Base-by-base conservation (phyloP, 2,797 vertebrate species). In the Arnoldichthys spilopterus region DNA sequence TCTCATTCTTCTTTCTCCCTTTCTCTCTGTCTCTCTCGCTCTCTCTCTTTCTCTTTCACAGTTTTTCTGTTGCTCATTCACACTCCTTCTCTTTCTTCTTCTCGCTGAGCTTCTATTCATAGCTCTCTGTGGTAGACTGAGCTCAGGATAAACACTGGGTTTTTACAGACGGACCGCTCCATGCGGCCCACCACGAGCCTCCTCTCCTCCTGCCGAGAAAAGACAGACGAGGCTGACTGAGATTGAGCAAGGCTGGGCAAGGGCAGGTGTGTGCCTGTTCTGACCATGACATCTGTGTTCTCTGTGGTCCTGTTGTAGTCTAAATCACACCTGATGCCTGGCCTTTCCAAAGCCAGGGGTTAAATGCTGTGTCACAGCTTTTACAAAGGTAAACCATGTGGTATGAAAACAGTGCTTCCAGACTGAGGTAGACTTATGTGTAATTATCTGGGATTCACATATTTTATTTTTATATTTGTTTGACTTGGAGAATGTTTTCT, bases 101-200 rank as follows among this genome's bases (percentile, higher is more conserved):
- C 75, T 85, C 18, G 28, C 76, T 66, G 72, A 67, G 79, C 70
- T 74, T 83, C 84, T 85, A 86, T 85, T 85, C 80, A 83, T 84
- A 88, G 85, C 75, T 18, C 78, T 79, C 77, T 43, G 76, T 81
- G 78, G 79, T 74, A 74, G 64, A 72, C 81, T 68, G 66, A 12
- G 40, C 74, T 84, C 70, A 76, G 78, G 80, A 80, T 79, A 78
- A 83, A 77, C 72, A 72, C 80, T 74, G 79, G 76, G 81, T 40
- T 76, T 81, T 70, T 79, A 78, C 84, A 79, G 74, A 81, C 77
- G 69, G 63, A 73, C 64, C 63, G 62, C 1, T 24, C 54, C 22
- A 54, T 37, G 53, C 53, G 40, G 32, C 59, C 70, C 77, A 61
- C 71, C 53, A 45, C 58, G 3, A 75, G 70, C 26, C 30, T 37